phyloP scores from a whole-genome alignment of 2,888 invertebrate genomes.

The Reticulitermes lucifugus region DNA sequence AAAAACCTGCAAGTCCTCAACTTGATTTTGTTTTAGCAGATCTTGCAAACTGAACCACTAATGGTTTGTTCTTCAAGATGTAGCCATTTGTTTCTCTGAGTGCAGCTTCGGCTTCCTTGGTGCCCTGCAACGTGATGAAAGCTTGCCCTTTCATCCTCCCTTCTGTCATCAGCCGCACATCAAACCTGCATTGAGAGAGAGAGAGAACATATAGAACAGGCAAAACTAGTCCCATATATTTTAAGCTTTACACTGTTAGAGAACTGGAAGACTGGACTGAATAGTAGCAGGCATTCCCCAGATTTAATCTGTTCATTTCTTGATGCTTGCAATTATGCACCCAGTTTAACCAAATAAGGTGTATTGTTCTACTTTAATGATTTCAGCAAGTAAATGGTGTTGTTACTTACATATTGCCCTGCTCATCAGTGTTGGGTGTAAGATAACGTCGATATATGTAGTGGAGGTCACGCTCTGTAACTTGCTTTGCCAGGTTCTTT shows the following conservation, averaged over 20 bases:
- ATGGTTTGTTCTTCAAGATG: constrained; percentile 86
- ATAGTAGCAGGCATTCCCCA: too few species aligned
- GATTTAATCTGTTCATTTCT: too few species aligned
- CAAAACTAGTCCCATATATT: too few species aligned
- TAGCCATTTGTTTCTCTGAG: constrained; percentile 88
- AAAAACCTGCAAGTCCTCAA: neutral
- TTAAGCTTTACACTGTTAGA: too few species aligned
- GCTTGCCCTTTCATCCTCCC: constrained; percentile 98
- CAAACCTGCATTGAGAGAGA: constrained; percentile 63
- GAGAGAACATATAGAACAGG: neutral
- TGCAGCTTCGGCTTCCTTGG: constrained; percentile 77
- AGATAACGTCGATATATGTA: constrained; percentile 80
- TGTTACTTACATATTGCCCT: constrained; percentile 59
- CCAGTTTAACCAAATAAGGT: too few species aligned
- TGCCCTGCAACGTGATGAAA: constrained; percentile 85
- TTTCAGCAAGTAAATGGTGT: too few species aligned
- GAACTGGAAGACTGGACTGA: too few species aligned
- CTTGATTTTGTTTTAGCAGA: constrained; percentile 59
- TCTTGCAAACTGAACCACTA: constrained; percentile 90
- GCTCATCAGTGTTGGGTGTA: constrained; percentile 62
- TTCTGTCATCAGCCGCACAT: constrained; percentile 89
- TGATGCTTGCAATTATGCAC: too few species aligned
- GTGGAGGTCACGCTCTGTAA: constrained; percentile 79
- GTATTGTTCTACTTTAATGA: too few species aligned
- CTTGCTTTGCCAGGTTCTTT: constrained; percentile 89